Evolutionary conservation across 2,113 vertebrate genomes (phyloP).

Genomic region (Cavia porcellus): DNA sequence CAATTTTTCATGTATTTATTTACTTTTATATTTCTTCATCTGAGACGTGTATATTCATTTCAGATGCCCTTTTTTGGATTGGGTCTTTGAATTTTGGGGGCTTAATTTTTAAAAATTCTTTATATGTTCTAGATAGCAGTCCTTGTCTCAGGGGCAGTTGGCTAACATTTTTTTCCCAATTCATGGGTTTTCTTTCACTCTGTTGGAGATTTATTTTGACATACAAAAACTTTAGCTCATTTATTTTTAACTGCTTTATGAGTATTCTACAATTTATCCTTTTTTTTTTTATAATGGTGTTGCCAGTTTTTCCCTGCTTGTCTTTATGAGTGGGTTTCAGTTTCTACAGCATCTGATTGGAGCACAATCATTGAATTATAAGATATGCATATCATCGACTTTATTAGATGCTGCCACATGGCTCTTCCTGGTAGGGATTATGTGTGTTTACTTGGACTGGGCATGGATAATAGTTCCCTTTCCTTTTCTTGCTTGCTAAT

Average conservation of each 20-base stretch:
- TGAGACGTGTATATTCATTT: no score
- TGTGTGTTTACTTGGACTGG: not conserved
- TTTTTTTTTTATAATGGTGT: not conserved
- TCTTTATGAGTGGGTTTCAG: not conserved
- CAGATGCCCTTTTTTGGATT: no score
- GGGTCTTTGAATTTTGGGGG: no score
- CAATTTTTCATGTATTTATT: no score
- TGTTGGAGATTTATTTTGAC: no score
- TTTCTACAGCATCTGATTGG: not conserved
- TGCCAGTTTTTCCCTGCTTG: not conserved
- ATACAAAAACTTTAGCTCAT: not conserved
- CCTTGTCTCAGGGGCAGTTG: no score
- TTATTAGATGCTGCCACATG: not conserved
- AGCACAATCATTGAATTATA: not conserved
- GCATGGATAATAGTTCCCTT: not conserved
- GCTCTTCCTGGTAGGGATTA: not conserved
- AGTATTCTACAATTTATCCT: not conserved
- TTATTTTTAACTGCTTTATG: constrained; percentile 22
- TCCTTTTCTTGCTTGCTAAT: constrained; percentile 17
- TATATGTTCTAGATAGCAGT: no score
- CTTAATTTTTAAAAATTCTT: no score
- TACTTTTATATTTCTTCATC: no score
- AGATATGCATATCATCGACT: not conserved
- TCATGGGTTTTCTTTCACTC: no score
- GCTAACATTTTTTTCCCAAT: no score